Conservation (phyloP, 2,113 vertebrate genomes). For the Hemicordylus capensis region DNA sequence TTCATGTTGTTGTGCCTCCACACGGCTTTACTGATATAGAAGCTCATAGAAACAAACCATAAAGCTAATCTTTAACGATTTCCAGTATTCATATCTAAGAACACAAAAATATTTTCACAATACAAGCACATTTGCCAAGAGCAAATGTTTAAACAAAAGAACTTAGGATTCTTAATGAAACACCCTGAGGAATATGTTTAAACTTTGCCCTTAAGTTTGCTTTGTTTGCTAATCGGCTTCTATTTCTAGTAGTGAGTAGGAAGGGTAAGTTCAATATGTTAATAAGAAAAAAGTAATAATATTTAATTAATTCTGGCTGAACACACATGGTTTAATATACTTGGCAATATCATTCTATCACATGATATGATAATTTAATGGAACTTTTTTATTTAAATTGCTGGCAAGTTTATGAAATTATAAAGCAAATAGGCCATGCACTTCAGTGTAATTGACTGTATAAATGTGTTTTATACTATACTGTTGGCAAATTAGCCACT, state of each 20-base stretch:
- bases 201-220: conserved; percentile 84
- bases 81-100: conserved; percentile 76
- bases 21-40: conserved; percentile 41
- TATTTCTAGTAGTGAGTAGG: conserved; percentile 79
- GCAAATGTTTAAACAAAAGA: conserved; percentile 86
- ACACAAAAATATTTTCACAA: conserved; percentile 84
- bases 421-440: conserved; percentile 89
- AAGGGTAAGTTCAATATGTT: conserved; percentile 84
- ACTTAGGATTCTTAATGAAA: conserved; percentile 80
- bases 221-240: conserved; percentile 83
- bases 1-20: neutral
- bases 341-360: conserved; percentile 87
- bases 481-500: conserved; percentile 85
- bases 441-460: conserved; percentile 89
- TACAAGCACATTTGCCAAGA: conserved; percentile 81
- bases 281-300: conserved; percentile 89
- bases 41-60: conserved; percentile 62
- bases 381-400: conserved; percentile 90
- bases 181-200: conserved; percentile 81
- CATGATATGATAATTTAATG: conserved; percentile 89
- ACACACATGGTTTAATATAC: conserved; percentile 88
- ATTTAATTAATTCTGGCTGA: conserved; percentile 89
- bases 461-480: conserved; percentile 88
- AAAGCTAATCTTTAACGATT: conserved; percentile 72
- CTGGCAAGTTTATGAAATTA: conserved; percentile 91